phyloP scores from a whole-genome alignment of 2,797 vertebrate species.

The Lophotriccus pileatus region DNA sequence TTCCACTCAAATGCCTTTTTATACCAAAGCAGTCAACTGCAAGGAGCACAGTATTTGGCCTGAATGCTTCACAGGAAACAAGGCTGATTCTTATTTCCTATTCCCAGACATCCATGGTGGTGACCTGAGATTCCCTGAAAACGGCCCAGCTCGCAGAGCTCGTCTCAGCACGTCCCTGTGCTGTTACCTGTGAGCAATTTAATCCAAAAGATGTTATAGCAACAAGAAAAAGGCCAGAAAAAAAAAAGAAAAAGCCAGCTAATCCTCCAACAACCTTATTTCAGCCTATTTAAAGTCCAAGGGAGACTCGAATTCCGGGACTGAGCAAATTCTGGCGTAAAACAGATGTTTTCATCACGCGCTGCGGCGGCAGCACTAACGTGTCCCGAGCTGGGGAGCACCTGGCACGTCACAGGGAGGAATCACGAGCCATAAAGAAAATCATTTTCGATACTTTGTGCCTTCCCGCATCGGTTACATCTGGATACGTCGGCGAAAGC shows the following conservation, averaged over 20 bases:
- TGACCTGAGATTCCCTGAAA: slow-evolving; percentile 15
- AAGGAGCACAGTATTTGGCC: neutral
- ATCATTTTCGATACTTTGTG: neutral
- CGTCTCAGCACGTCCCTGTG: neutral
- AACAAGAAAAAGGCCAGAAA: slow-evolving; percentile 17
- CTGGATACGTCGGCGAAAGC: neutral
- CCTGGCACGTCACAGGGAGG: neutral
- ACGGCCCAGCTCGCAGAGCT: neutral
- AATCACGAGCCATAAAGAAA: neutral
- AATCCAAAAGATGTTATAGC: slow-evolving; percentile 45
- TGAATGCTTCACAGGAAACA: neutral
- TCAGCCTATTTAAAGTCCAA: slow-evolving; percentile 52
- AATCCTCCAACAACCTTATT: slow-evolving; percentile 43
- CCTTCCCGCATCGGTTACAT: neutral
- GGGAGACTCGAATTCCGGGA: neutral
- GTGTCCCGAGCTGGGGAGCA: neutral
- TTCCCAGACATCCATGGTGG: neutral
- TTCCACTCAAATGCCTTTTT: slow-evolving; percentile 5
- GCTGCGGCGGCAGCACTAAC: neutral
- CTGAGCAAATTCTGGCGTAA: neutral
- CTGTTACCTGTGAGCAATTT: slow-evolving; percentile 51
- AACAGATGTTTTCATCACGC: slow-evolving; percentile 21
- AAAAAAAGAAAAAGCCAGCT: neutral
- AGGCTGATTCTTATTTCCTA: neutral
- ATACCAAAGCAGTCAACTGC: neutral